Base-by-base conservation (phyloP, 1,140 invertebrate genomes). In the Rhagoletis pomonella region DNA sequence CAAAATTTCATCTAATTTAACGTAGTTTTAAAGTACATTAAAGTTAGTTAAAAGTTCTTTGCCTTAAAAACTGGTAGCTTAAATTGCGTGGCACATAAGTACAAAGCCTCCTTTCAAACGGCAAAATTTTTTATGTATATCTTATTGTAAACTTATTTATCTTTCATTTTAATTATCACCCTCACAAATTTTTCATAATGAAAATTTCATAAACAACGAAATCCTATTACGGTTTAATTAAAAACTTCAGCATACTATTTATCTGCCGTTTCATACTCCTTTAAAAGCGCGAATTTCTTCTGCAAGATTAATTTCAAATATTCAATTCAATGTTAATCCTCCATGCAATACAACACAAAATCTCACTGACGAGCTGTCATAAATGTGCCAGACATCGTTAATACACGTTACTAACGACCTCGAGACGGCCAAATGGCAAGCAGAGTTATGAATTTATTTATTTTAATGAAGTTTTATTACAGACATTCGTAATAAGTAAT, bases 401-500 rank as follows among this genome's bases (percentile, higher is more conserved):
- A 81, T 81, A 81, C 73, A 9, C 73, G 47, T 55, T n/a, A 55
- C 17, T 47, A 58, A 47, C 44, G 44, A 42, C 47, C 4, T 17
- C 67, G 44, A 73, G 67, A 39, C 67, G 10, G 10, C 42, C 67
- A 47, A 73, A 73, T 73, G 67, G 39, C 67, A 73, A 73, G 67
- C 67, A 81, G 73, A 81, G 50, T 81, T 81, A 81, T 81, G 67
- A 81, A 81, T 55, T 81, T 55, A 81, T 55, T 81, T 55, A 81
- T 44, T 81, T 81, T 81, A 81, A 81, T 81, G 73, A 81, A 81
- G 73, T 81, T 81, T 81, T 81, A 81, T 81, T 81, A 81, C 73
- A 55, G 73, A 58, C 73, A 81, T 81, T 81, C 73, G 47, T 55
- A 55, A 81, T 55, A 29, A 29, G 29, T 29, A 81, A 81, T 81